Percentiles rank a stretch among this genome's conserved stretches.
phyloP scores from a whole-genome alignment of 2,888 invertebrate species.

The Orthonychiurus folsomi region DNA sequence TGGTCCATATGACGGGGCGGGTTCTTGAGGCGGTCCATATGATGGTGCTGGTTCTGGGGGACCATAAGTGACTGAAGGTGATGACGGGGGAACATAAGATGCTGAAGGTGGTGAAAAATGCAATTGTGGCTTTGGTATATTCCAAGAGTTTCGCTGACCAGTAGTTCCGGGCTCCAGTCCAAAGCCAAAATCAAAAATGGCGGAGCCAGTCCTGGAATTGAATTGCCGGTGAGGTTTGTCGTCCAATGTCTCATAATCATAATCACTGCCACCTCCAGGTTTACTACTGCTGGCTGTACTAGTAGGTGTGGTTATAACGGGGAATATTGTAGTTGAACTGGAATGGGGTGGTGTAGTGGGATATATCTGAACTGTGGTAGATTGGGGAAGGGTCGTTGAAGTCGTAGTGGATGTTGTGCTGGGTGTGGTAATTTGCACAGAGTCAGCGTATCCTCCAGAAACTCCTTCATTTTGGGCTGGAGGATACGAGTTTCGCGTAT shows the following conservation, averaged over 20 bases:
- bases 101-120: neutral
- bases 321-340: conserved; percentile 3
- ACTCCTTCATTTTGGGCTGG: too few species aligned
- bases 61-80: neutral
- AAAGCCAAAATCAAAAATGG: neutral
- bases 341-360: conserved; percentile 12
- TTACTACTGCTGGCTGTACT: neutral
- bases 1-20: conserved; percentile 14
- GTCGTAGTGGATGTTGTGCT: conserved; percentile 16
- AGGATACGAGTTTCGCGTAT: too few species aligned
- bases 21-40: conserved; percentile 14
- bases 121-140: neutral
- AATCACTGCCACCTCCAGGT: neutral
- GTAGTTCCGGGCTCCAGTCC: neutral
- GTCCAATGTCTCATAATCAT: conserved; percentile 6
- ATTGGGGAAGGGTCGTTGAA: neutral
- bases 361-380: too few species aligned
- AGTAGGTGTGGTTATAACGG: neutral
- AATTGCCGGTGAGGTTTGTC: neutral
- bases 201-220: neutral
- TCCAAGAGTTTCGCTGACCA: neutral
- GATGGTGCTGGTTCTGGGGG: neutral
- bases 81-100: conserved; percentile 7
- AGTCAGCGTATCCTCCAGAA: conserved; percentile 35
- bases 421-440: conserved; percentile 19